A percentile compares a stretch with the other conserved stretches of the same genome.
Conservation (phyloP, 2,113 vertebrate species). For the Platysternon megacephalum region DNA sequence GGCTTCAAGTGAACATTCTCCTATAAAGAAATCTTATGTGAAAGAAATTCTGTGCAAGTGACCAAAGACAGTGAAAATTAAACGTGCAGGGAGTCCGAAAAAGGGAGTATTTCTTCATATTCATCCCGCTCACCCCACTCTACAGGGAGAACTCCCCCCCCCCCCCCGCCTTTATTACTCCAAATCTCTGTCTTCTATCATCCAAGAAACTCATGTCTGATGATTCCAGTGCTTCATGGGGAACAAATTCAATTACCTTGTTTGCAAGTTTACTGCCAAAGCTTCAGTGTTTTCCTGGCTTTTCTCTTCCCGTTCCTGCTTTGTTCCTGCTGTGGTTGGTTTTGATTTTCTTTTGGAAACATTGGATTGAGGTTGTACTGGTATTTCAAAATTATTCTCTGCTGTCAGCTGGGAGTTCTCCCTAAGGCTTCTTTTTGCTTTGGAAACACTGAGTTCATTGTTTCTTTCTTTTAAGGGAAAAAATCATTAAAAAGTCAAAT, state of each 20-base stretch:
- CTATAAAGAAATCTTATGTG: background rate
- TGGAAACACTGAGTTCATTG: background rate
- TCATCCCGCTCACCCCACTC: background rate
- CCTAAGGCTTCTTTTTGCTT: background rate
- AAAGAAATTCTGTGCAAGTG: background rate
- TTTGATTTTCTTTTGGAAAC: background rate
- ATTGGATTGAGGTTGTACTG: background rate
- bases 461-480: slow-evolving; percentile 19
- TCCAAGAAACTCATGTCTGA: fast-evolving
- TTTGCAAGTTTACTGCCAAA: fast-evolving
- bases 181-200: background rate
- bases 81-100: background rate
- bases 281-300: background rate
- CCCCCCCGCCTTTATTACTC: background rate
- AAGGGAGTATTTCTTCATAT: background rate
- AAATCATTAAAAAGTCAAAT: background rate
- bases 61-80: background rate
- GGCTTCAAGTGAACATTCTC: background rate
- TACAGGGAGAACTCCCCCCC: background rate
- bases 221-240: background rate
- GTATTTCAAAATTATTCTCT: background rate
- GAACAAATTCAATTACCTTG: background rate
- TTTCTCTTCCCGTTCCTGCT: background rate
- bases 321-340: background rate
- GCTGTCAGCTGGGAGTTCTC: fast-evolving